Base-by-base conservation (phyloP, 2,888 invertebrate genomes). In the Strigamia crassipes region DNA sequence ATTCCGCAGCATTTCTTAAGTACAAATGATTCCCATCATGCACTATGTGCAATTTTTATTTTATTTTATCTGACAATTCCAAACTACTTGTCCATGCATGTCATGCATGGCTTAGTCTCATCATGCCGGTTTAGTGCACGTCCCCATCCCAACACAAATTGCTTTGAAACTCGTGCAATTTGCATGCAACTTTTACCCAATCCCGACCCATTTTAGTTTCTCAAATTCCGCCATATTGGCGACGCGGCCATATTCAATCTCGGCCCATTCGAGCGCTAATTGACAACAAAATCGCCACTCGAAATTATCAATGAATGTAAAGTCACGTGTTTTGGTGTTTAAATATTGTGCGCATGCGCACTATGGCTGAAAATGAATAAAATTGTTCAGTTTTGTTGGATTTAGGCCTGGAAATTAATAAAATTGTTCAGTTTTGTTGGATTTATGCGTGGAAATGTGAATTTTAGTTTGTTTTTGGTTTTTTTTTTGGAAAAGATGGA, bases 21-120 rank as follows among this genome's bases (percentile, higher is more conserved):
- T 12, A 66, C 27, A 9, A 66, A 23, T 66, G 66, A 66, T 66
- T 31, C 66, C 66, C 66, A 23, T 10, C 13, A 27, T 66, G 66
- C 66, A 66, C 6, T 66, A 27, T 66, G 23, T 66, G 51, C 51
- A 51, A 51, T 66, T 66, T 66, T 66, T n/a, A 13, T 27, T 66
- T 66, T 66, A n/a, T n/a, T n/a, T n/a, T 66, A 66, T 66, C 66
- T 66, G 23, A 66, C 66, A 66, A 66, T 66, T 66, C 27, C 13
- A 23, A 66, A 66, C 66, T 66, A 66, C 66, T 66, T 66, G 66
- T 66, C 66, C 66, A 66, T 66, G 66, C 66, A 66, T 66, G 66
- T 66, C 66, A 66, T 66, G 66, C 66, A 66, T 66, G 66, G 66
- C 66, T 66, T 66, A 66, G 66, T 66, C 66, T 66, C 66, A 66